Evolutionary conservation across 2,113 vertebrate species (phyloP), one percentile per base, ranked within the genome.

Genomic region (Lethenteron camtschaticum): DNA sequence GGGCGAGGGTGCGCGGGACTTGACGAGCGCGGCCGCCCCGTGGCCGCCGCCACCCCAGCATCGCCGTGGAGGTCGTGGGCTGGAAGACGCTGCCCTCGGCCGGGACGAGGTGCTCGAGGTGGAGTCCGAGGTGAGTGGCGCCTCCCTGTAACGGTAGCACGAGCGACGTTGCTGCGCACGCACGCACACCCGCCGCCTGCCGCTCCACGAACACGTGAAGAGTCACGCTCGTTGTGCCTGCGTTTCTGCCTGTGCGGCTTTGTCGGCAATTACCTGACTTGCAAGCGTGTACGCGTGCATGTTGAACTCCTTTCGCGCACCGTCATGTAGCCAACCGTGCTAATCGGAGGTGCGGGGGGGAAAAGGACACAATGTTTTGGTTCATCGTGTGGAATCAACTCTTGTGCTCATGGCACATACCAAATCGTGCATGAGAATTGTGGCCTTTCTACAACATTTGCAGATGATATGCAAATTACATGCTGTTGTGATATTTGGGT

Each of bases 51-150:
- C 1, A 77, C 74, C 57, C 92, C 0, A 81, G 90, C 73, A 72
- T 76, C 8, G 83, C 87, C 0, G 89, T 90, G 76, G 83, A 92
- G 80, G 86, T 99, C 71, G 79, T 83, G 16, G 90, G 94, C 70
- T 99, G 94, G 94, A 90, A 83, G 78, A 86, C 92, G 4, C 78
- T 84, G 70, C 90, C 88, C n/a, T 86, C 89, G 1, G 86, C 89
- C 0, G 92, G 92, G 87, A 95, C 68, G 78, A 82, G 71, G 82
- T 96, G 74, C 83, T 95, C 73, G 90, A 96, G 82, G 89, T 96
- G 13, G 86, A 94, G 75, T 87, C 89, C 13, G 90, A 96, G 89
- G 92, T 95, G 78, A 73, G 75, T 18, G 58, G 41, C 41, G 41
- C 41, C 41, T 41, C 41, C 41, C 41, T 41, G 58, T 66, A 12